A percentile compares a stretch with the other conserved stretches of the same genome.
phyloP scores from a whole-genome alignment of 2,797 vertebrate genomes.

The Acipenser oxyrinchus region DNA sequence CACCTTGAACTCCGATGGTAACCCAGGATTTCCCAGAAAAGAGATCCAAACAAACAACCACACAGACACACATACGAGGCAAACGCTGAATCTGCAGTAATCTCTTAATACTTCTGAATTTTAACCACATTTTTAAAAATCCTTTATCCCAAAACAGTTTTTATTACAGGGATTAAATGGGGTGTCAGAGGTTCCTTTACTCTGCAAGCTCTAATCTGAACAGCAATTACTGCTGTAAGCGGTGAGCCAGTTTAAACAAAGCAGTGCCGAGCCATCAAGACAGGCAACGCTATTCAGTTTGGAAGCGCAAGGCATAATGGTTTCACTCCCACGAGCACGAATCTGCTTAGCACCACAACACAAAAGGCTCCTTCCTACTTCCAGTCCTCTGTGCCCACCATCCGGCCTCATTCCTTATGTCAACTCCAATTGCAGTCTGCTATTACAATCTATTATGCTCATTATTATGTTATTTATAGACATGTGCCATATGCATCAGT shows the following conservation, averaged over 20 bases:
- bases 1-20: too few relatives aligned
- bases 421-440: background rate
- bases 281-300: background rate
- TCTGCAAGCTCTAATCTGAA: constrained; percentile 1
- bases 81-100: background rate
- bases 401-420: background rate
- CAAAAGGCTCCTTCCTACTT: background rate
- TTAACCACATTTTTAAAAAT: background rate
- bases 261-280: background rate
- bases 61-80: background rate
- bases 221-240: background rate
- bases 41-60: background rate
- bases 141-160: background rate
- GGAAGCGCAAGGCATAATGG: background rate
- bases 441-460: background rate
- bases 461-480: background rate
- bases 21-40: too few relatives aligned
- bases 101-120: background rate
- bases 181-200: background rate
- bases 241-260: background rate
- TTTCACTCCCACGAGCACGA: background rate
- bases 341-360: background rate
- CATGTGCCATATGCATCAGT: too few relatives aligned
- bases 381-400: background rate
- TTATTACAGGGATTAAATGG: background rate